phyloP scores from a whole-genome alignment of 2,113 vertebrate genomes.

The Pelusios castaneus region DNA sequence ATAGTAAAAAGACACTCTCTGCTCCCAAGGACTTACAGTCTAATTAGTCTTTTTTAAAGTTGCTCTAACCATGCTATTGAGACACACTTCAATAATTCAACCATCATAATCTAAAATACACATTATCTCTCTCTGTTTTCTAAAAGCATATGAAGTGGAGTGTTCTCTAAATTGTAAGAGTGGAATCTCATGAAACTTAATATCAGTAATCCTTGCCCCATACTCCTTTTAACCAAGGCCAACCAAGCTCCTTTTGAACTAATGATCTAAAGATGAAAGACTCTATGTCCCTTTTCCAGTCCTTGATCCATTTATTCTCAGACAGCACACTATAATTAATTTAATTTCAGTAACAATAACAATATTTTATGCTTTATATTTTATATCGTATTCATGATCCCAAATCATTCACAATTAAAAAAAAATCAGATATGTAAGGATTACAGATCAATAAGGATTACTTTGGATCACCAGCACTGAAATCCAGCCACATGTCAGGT shows the following conservation, averaged over 20 bases:
- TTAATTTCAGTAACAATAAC: not conserved
- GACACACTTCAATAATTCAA: not conserved
- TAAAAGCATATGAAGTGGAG: not conserved
- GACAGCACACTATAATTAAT: not conserved
- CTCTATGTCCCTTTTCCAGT: not conserved
- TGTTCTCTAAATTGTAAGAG: not conserved
- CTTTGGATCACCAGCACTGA: not conserved
- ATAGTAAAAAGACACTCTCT: not conserved
- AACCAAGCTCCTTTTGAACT: not conserved
- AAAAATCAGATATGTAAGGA: rapidly evolving
- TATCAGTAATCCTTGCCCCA: not conserved
- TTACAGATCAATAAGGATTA: too few species aligned
- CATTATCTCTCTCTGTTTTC: not conserved
- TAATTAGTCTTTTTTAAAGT: not conserved
- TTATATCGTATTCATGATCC: not conserved
- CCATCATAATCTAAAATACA: not conserved
- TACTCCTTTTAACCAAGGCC: not conserved
- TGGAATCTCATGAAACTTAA: not conserved
- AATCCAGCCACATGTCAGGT: not conserved
- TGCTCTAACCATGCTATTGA: not conserved
- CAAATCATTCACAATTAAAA: not conserved
- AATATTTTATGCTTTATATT: not conserved
- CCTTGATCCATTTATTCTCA: not conserved
- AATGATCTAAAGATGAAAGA: not conserved
- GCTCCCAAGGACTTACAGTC: not conserved